Evolutionary conservation across 37 sponge, comb jelly and placozoan species (phyloP).

Genomic region (Hexactinellida sp.): DNA sequence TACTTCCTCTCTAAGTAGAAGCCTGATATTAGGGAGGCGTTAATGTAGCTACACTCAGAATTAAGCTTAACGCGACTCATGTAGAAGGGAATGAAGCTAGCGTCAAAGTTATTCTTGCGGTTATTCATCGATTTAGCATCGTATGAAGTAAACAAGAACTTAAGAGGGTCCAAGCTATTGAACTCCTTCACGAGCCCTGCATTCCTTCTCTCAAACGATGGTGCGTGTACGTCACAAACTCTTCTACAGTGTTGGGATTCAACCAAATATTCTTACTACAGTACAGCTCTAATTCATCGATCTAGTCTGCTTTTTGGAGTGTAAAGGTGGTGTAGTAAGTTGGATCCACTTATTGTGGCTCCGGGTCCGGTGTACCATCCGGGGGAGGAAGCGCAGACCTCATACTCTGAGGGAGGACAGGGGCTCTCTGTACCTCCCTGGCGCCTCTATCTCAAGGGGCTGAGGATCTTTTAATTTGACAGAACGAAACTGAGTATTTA

Average conservation of each 20-base stretch:
- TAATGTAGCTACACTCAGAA: neutral
- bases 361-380: too few relatives aligned
- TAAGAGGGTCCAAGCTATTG: neutral
- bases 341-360: too few relatives aligned
- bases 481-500: too few relatives aligned
- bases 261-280: neutral
- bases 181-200: neutral
- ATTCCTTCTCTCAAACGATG: neutral
- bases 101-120: neutral
- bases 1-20: neutral
- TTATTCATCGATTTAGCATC: neutral
- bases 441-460: too few relatives aligned
- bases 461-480: too few relatives aligned
- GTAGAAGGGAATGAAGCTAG: neutral
- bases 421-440: too few relatives aligned
- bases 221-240: neutral
- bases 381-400: too few relatives aligned
- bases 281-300: too few relatives aligned
- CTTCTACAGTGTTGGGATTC: neutral
- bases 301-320: too few relatives aligned
- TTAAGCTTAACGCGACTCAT: neutral
- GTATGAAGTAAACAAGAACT: neutral
- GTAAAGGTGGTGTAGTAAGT: too few relatives aligned
- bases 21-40: neutral
- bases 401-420: too few relatives aligned